Percentiles rank a stretch among this genome's conserved stretches.
Evolutionary conservation across 1,140 invertebrate genomes (phyloP).

Genomic region (Drosophila ficusphila): DNA sequence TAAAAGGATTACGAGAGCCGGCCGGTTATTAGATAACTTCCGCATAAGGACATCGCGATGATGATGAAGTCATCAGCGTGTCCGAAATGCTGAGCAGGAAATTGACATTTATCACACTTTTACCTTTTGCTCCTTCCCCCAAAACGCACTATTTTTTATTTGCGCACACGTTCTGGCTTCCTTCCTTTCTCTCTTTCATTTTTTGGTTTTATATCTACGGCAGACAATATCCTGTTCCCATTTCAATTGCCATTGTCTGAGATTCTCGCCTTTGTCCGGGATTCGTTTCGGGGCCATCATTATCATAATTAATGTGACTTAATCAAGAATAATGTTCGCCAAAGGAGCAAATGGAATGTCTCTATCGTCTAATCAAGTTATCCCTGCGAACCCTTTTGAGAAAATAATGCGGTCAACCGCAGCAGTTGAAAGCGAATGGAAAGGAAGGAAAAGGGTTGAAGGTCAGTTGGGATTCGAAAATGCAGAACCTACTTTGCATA

Average conservation of each 20-base stretch:
- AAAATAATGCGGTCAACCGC: conserved; percentile 77
- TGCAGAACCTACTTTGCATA: conserved; percentile 62
- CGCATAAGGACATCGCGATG: conserved; percentile 58
- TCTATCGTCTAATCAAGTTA: conserved; percentile 70
- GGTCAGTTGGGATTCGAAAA: conserved; percentile 55
- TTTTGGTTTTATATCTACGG: not conserved
- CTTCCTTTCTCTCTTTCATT: conserved; percentile 22
- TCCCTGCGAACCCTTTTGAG: conserved; percentile 43
- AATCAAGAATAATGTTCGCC: conserved; percentile 81
- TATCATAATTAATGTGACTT: conserved; percentile 84
- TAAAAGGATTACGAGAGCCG: conserved; percentile 76
- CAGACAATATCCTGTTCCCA: conserved; percentile 73
- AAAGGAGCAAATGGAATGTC: conserved; percentile 27
- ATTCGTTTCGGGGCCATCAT: conserved; percentile 78
- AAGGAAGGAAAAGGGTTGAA: conserved; percentile 57
- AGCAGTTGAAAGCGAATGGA: conserved; percentile 18
- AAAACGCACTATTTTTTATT: conserved; percentile 58
- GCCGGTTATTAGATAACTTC: conserved; percentile 73
- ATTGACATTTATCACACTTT: conserved; percentile 83
- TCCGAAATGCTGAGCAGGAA: conserved; percentile 83
- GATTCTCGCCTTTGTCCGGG: conserved; percentile 32
- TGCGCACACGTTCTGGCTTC: conserved; percentile 67
- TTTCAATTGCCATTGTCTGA: conserved; percentile 74
- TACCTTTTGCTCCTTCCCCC: conserved; percentile 23
- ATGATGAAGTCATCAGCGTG: conserved; percentile 70